phyloP scores from a whole-genome alignment of 2,797 vertebrate species.

The Cetoscarus ocellatus region DNA sequence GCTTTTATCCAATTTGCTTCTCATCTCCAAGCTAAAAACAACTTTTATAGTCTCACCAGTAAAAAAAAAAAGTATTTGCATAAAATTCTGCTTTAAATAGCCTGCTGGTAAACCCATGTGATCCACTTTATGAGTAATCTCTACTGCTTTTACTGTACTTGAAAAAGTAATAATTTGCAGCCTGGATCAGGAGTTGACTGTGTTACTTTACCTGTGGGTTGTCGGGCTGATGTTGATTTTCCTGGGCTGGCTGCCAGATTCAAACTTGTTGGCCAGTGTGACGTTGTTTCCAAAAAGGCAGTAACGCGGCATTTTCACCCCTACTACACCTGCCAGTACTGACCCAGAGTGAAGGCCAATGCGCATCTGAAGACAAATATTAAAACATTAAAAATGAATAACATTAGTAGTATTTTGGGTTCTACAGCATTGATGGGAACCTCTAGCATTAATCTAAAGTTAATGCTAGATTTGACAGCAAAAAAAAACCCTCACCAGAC shows the following conservation, averaged over 20 bases:
- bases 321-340: slow-evolving; percentile 96
- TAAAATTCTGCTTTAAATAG: too few species aligned
- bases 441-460: too few species aligned
- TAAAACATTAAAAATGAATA: not conserved
- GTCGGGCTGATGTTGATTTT: slow-evolving; percentile 98
- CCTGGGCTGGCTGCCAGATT: slow-evolving; percentile 94
- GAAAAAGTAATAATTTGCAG: not conserved
- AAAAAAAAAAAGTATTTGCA: too few species aligned
- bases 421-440: too few species aligned
- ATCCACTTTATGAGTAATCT: too few species aligned
- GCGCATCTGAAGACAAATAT: slow-evolving; percentile 89
- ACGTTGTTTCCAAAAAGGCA: slow-evolving; percentile 99
- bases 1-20: too few species aligned
- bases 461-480: too few species aligned
- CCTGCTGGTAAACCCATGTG: too few species aligned
- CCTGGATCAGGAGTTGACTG: not conserved
- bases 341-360: slow-evolving; percentile 98
- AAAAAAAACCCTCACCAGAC: too few species aligned
- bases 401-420: too few species aligned
- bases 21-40: too few species aligned
- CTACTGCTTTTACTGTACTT: not conserved
- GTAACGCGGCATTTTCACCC: slow-evolving; percentile 98
- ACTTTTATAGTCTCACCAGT: too few species aligned
- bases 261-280: slow-evolving; percentile 98
- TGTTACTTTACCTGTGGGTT: slow-evolving; percentile 90